Base-by-base conservation (phyloP, 2,888 invertebrate genomes). In the Mechanitis messenoides region DNA sequence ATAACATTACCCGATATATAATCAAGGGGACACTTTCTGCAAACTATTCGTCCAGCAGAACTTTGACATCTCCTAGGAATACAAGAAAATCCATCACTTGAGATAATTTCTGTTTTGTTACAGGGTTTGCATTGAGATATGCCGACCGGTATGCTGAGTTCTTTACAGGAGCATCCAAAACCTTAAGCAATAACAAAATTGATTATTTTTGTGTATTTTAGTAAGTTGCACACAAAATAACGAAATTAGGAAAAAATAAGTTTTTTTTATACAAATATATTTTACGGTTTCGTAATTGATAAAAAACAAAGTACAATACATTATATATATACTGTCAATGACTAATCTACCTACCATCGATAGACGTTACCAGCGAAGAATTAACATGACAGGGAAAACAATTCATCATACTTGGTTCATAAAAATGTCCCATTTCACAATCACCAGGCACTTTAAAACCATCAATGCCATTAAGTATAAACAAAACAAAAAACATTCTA, bases 21-120 rank as follows among this genome's bases (percentile, higher is more conserved):
- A 66, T 87, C 88, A n/a, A 61, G 70, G 0, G 88, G 86, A 61
- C 89, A 90, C 59, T 84, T 86, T 63, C 85, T 81, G 60, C 89
- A 90, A 0, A 79, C 80, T 12, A 83, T 70, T 53, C 76, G 78
- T 2, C 85, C 84, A 0, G 76, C 67, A 0, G 74, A 69, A 55
- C 72, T 76, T 67, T 88, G 87, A 66, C 90, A 90, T 3, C 80
- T 76, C 1, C 90, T 74, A 0, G 84, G 82, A 9, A 91, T 85
- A 59, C 91, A 91, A 0, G 77, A 62, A 0, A 65, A 65, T 1
- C 86, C 83, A 54, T 89, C 89, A 0, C 78, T 59, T 0, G 90
- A 85, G 2, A 87, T 77, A 1, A 86, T 68, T 61, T 86, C 85
- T 0, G 86, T 85, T 0, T 74, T 73, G 45, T 80, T 81, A 68